phyloP scores from a whole-genome alignment of 2,797 vertebrate species.

The Propithecus deckenii region DNA sequence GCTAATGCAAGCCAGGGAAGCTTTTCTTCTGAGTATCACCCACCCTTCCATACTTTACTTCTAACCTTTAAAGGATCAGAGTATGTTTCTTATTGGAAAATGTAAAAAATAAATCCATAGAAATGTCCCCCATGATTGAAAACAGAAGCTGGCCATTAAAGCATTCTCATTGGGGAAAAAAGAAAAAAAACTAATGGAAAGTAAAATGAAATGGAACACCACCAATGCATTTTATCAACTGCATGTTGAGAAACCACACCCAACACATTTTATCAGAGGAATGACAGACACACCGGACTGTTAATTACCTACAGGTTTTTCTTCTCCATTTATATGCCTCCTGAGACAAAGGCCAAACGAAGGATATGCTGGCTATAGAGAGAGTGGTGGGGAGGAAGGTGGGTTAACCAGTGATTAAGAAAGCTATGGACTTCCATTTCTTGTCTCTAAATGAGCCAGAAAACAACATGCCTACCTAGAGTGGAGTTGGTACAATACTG shows the following conservation, averaged over 20 bases:
- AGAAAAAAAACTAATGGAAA: constrained; percentile 63
- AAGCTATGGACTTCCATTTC: background rate
- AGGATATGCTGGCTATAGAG: background rate
- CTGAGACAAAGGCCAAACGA: background rate
- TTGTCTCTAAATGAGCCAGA: background rate
- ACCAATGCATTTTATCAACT: constrained; percentile 72
- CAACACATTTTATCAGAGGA: constrained; percentile 77
- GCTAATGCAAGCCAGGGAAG: constrained; percentile 54
- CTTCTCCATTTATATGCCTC: constrained; percentile 61
- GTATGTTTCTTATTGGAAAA: constrained; percentile 78
- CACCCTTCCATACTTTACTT: constrained; percentile 11
- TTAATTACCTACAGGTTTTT: constrained; percentile 78
- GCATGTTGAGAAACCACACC: constrained; percentile 75
- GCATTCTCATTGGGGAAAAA: constrained; percentile 30
- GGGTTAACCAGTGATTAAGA: background rate
- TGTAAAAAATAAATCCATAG: constrained; percentile 75
- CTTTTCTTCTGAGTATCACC: constrained; percentile 25
- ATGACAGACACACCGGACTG: constrained; percentile 64
- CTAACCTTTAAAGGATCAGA: constrained; percentile 67
- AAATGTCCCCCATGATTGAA: constrained; percentile 76
- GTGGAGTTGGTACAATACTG: background rate
- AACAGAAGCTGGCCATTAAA: constrained; percentile 79
- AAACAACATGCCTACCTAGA: background rate
- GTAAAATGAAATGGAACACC: constrained; percentile 73
- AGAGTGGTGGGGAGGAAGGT: background rate